Conservation (phyloP, 2,888 invertebrate species). For the Alviniconcha strummeri region DNA sequence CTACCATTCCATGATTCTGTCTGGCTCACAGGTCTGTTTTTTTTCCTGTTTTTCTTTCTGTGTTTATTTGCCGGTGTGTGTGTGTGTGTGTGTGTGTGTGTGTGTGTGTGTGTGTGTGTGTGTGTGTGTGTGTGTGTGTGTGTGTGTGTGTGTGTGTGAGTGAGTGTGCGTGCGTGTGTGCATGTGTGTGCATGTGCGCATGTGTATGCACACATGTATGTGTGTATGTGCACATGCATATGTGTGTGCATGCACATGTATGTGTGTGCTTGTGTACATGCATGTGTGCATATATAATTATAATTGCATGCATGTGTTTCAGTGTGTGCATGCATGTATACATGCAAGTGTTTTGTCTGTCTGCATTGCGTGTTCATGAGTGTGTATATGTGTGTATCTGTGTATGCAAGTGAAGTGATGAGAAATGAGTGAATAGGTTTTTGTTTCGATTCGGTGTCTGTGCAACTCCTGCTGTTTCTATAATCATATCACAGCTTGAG, state of each 20-base stretch:
- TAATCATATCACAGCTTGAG: too few relatives aligned
- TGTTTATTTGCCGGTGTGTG: conserved; percentile 4
- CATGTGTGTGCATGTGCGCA: background rate
- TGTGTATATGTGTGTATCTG: conserved; percentile 2
- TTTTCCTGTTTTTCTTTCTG: background rate
- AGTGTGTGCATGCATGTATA: background rate
- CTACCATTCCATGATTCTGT: conserved; percentile 38
- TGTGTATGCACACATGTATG: background rate
- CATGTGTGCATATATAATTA: too few relatives aligned
- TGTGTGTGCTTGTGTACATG: background rate
- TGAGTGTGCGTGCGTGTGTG: conserved; percentile 2
- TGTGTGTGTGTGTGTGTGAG: background rate
- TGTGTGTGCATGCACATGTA: background rate
- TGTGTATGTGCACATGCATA: background rate
- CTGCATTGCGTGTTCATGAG: background rate
- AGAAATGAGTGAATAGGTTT: too few relatives aligned
- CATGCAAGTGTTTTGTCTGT: background rate
- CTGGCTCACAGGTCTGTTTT: conserved; percentile 34
- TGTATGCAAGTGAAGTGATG: too few relatives aligned
- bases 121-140: background rate
- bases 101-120: background rate
- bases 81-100: conserved; percentile 11
- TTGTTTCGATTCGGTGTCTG: background rate
- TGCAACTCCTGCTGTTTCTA: background rate
- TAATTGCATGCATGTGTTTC: background rate